Conservation (phyloP, 2,888 invertebrate genomes). For the Scaptomyza tumidula region DNA sequence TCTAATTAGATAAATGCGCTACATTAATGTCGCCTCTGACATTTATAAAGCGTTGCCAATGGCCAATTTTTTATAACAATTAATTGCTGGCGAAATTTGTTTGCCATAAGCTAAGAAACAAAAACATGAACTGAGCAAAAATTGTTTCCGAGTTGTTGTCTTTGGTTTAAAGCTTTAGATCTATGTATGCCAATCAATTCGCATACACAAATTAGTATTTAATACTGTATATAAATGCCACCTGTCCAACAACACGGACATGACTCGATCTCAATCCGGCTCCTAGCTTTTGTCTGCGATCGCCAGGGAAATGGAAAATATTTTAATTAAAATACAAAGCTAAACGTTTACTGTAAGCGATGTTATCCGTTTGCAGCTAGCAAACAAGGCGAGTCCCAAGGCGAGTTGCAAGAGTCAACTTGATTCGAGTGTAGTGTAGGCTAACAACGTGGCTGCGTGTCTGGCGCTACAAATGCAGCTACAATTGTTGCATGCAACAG, state of each 20-base stretch:
- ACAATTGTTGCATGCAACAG: conserved; percentile 64
- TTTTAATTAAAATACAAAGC: conserved; percentile 78
- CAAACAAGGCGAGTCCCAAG: conserved; percentile 35
- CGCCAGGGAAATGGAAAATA: conserved; percentile 68
- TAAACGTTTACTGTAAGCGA: conserved; percentile 77
- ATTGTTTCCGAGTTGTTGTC: background rate
- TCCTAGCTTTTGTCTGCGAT: conserved; percentile 36
- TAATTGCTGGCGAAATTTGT: conserved; percentile 30
- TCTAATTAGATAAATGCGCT: conserved; percentile 78
- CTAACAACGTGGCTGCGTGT: conserved; percentile 57
- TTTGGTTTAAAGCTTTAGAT: conserved; percentile 36
- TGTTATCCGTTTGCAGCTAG: conserved; percentile 64
- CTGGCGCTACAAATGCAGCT: conserved; percentile 52
- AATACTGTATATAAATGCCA: conserved; percentile 69
- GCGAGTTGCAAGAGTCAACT: background rate
- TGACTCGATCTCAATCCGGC: conserved; percentile 65
- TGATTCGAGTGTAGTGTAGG: conserved; percentile 12
- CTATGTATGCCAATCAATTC: conserved; percentile 61
- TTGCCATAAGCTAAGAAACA: conserved; percentile 10
- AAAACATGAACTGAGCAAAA: conserved; percentile 3
- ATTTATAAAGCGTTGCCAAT: conserved; percentile 62
- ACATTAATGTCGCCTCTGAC: conserved; percentile 72
- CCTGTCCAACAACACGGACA: conserved; percentile 66
- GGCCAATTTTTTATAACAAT: conserved; percentile 23
- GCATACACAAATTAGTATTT: conserved; percentile 62